Evolutionary conservation across 2,797 vertebrate species (phyloP).

Genomic region (Mormyrus proboscirostris): DNA sequence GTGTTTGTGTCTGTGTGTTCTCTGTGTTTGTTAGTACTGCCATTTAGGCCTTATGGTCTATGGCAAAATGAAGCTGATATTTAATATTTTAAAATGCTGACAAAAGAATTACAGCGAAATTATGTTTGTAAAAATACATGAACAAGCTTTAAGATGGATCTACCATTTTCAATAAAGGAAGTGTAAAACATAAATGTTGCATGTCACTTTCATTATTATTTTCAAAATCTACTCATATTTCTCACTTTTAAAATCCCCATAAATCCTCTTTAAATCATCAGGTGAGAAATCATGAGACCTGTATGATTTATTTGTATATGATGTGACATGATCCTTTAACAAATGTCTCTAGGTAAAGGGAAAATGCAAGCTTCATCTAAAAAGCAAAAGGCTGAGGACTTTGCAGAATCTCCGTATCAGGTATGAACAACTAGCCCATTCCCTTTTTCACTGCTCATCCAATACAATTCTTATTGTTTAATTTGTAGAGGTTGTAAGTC

Average conservation of each 20-base stretch:
- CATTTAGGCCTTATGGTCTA: background rate
- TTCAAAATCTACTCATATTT: background rate
- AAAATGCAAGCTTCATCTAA: conserved; percentile 40
- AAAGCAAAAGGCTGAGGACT: conserved; percentile 48
- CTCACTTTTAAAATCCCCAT: background rate
- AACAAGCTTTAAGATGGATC: background rate
- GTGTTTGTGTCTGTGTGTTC: background rate
- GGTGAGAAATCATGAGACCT: background rate
- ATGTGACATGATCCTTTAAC: background rate
- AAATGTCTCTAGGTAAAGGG: conserved; percentile 43
- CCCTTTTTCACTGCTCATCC: background rate
- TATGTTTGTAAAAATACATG: background rate
- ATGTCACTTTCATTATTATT: background rate
- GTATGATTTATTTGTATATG: background rate
- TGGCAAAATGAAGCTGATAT: background rate
- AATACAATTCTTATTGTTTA: background rate
- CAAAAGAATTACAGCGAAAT: background rate
- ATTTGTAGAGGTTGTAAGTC: background rate
- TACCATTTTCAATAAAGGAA: background rate
- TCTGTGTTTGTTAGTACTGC: background rate
- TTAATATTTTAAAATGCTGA: background rate
- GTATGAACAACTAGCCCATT: conserved; percentile 35
- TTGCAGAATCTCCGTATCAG: conserved; percentile 66
- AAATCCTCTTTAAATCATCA: background rate
- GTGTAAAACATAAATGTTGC: background rate